Conservation (phyloP, 2,888 invertebrate genomes). For the Scrobipalpa costella region DNA sequence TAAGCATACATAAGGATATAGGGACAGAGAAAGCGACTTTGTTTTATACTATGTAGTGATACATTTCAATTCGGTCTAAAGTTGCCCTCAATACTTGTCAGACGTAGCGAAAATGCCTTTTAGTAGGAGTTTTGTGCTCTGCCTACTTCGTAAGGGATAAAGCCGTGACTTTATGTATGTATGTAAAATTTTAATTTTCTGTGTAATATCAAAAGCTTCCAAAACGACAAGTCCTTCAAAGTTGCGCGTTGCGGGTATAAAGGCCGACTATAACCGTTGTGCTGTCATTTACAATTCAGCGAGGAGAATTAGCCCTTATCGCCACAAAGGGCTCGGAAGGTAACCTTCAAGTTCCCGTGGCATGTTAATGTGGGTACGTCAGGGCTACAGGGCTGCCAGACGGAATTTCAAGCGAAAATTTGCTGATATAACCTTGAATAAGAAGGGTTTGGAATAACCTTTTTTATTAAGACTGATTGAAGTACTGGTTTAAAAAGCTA, state of each 20-base stretch:
- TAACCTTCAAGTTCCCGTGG: conserved; percentile 22
- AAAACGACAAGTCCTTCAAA: conserved; percentile 3
- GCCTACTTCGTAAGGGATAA: too few relatives aligned
- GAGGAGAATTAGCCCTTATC: conserved; percentile 23
- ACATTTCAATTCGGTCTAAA: too few relatives aligned
- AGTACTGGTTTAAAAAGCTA: too few relatives aligned
- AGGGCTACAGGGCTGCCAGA: conserved; percentile 5
- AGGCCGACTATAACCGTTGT: conserved; percentile 16
- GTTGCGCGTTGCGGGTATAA: neutral
- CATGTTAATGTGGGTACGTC: conserved; percentile 23
- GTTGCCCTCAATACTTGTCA: too few relatives aligned
- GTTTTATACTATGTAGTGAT: too few relatives aligned
- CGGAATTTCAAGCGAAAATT: neutral
- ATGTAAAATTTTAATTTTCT: too few relatives aligned
- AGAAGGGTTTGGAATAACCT: neutral
- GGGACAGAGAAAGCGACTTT: too few relatives aligned
- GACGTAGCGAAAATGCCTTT: too few relatives aligned
- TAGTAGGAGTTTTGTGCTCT: too few relatives aligned
- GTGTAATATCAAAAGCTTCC: neutral
- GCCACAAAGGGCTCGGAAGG: conserved; percentile 20
- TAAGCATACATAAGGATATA: too few relatives aligned
- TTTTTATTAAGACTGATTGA: too few relatives aligned
- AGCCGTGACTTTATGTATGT: too few relatives aligned
- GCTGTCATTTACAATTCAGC: conserved; percentile 22
- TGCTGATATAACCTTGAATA: neutral